A percentile compares a stretch with the other conserved stretches of the same genome.
Evolutionary conservation across 2,888 invertebrate species (phyloP).

Genomic region (Adineta ricciae): DNA sequence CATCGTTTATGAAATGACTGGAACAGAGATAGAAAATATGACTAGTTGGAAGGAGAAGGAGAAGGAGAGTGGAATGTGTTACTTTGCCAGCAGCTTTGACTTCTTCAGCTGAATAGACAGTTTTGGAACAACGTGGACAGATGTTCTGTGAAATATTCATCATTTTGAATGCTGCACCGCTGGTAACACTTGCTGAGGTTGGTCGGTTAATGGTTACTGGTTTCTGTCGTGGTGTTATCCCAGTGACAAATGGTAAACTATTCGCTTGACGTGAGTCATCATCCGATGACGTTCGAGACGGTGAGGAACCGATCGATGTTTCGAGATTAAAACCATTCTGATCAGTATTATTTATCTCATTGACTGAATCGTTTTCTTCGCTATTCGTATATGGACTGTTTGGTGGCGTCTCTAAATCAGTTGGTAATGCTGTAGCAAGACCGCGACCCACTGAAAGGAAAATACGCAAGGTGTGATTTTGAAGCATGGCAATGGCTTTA

Average conservation of each 20-base stretch:
- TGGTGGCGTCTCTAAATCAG: neutral
- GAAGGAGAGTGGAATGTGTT: no score
- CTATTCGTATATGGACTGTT: neutral
- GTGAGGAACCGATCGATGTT: neutral
- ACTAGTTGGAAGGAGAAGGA: no score
- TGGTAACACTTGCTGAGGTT: neutral
- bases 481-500: neutral
- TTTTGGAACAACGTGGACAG: constrained; percentile 30
- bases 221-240: neutral
- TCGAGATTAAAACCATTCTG: neutral
- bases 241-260: neutral
- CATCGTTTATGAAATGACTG: constrained; percentile 2
- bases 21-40: neutral
- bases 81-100: constrained; percentile 21
- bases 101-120: constrained; percentile 33
- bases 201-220: neutral
- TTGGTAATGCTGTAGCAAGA: neutral
- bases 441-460: neutral
- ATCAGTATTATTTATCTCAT: neutral
- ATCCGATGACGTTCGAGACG: neutral
- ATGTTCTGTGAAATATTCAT: neutral
- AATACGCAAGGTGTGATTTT: no score
- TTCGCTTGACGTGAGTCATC: neutral
- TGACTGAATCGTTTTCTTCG: neutral
- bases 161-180: neutral